Evolutionary conservation across 2,888 invertebrate genomes (phyloP).

Genomic region (Stictocephala bisonia): DNA sequence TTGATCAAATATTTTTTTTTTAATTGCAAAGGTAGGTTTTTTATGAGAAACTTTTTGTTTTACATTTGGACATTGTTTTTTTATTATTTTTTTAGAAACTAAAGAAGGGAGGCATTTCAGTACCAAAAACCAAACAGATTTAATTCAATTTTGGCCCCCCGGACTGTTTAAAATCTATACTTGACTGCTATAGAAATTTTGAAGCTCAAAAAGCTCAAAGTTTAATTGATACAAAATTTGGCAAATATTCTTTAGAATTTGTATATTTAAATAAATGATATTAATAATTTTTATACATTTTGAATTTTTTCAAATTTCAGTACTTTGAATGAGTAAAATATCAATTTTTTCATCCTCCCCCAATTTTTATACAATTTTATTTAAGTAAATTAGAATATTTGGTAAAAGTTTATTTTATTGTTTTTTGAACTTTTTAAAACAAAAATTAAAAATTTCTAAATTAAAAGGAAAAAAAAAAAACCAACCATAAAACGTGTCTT

Average conservation of each 20-base stretch:
- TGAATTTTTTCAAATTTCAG: background rate
- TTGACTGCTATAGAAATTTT: slow-evolving; percentile 87
- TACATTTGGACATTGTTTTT: too few relatives aligned
- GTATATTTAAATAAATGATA: too few relatives aligned
- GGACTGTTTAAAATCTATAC: slow-evolving; percentile 75
- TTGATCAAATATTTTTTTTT: too few relatives aligned
- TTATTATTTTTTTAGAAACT: slow-evolving; percentile 57
- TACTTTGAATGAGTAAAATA: background rate
- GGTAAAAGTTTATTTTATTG: too few relatives aligned
- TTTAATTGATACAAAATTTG: background rate
- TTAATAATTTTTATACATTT: background rate
- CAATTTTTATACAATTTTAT: too few relatives aligned
- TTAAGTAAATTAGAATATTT: too few relatives aligned
- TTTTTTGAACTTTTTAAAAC: too few relatives aligned
- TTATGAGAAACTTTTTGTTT: too few relatives aligned
- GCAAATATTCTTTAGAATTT: background rate
- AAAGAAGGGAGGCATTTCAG: slow-evolving; percentile 61
- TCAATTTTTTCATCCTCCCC: background rate
- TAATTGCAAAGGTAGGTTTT: too few relatives aligned
- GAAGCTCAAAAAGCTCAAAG: slow-evolving; percentile 78
- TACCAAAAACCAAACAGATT: slow-evolving; percentile 70
- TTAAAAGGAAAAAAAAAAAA: too few relatives aligned
- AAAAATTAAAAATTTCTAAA: too few relatives aligned
- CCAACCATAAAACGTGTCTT: too few relatives aligned
- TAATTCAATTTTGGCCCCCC: slow-evolving; percentile 78